Conservation (phyloP, 1,140 invertebrate species). For the Aporrectodea caliginosa region DNA sequence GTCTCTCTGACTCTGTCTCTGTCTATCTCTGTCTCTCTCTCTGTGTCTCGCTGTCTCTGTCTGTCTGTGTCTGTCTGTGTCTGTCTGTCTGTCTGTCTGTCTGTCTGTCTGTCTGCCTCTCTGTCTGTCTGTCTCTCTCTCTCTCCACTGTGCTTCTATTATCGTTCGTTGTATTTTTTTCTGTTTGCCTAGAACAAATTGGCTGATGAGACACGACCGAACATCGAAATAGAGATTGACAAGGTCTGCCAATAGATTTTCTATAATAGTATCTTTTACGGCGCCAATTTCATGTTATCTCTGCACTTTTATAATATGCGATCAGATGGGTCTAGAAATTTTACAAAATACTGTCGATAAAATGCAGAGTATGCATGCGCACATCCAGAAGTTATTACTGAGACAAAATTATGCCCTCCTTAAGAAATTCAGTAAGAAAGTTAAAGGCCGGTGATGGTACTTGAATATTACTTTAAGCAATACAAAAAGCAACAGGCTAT, state of each 20-base stretch:
- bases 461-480: too few relatives aligned
- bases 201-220: not conserved
- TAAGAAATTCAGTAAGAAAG: too few relatives aligned
- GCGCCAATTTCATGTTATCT: too few relatives aligned
- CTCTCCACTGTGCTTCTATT: not conserved
- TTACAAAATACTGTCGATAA: too few relatives aligned
- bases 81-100: not conserved
- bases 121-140: not conserved
- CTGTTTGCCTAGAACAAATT: not conserved
- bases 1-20: not conserved
- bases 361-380: too few relatives aligned
- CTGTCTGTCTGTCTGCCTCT: not conserved
- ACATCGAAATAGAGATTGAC: not conserved
- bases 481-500: too few relatives aligned
- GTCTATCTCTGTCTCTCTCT: not conserved
- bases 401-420: too few relatives aligned
- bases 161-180: not conserved
- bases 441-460: too few relatives aligned
- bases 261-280: too few relatives aligned
- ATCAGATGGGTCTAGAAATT: too few relatives aligned
- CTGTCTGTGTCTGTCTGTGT: not conserved
- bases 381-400: too few relatives aligned
- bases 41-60: not conserved
- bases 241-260: not conserved
- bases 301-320: too few relatives aligned